Evolutionary conservation across 2,888 invertebrate species (phyloP), one percentile per base, ranked within the genome.

Genomic region (Acrobasis suavella): DNA sequence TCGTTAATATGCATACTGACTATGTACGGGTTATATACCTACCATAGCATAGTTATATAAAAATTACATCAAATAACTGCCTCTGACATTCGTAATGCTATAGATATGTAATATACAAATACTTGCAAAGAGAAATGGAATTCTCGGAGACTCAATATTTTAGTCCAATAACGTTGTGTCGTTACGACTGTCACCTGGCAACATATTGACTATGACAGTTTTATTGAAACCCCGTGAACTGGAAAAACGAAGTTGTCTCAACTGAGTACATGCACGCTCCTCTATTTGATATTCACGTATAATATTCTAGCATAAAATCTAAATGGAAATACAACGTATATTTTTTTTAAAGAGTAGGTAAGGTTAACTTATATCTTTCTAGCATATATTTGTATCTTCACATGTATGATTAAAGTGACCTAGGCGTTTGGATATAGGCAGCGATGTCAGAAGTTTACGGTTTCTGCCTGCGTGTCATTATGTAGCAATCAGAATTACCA

Each of bases 121-220:
- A 32, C 32, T 32, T 32, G 22, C 42, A 46, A 59, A 63, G 55
- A 38, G 22, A 17, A 52, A 62, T 54, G 42, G 37, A 58, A 50
- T 55, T 50, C 22, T 16, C 37, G 8, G 52, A 63, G 64, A 62
- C 50, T 65, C 71, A 63, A 69, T 73, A 75, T 75, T 76, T 74
- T 66, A 69, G 63, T 79, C 69, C 76, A 78, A 80, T 82, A 80
- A 71, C 68, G 72, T 69, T 74, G 62, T 75, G 74, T 74, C 76
- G 68, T 70, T 72, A 69, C 67, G 68, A 71, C 72, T 78, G 81
- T 76, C 81, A 74, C 70, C 69, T 62, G 75, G 82, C 64, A 74
- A 76, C 82, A 82, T 77, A 82, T 83, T 82, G 80, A 67, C 74
- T 75, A 65, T 75, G 84, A 80, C 83, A 79, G 73, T 74, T 76